Evolutionary conservation across 2,888 invertebrate species (phyloP).

Genomic region (Agrotis segetum): DNA sequence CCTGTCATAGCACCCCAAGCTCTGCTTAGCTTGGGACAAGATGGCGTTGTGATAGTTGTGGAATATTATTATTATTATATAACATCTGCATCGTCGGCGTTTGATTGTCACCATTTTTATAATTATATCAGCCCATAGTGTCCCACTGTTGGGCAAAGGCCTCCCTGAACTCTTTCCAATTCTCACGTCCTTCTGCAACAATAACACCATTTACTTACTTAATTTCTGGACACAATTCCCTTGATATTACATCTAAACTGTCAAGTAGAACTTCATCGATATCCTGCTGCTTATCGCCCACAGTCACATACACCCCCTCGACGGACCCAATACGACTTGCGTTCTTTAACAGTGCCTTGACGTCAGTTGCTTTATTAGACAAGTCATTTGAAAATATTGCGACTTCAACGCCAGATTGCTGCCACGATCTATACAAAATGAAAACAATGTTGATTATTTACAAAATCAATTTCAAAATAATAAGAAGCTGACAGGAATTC

Average conservation of each 20-base stretch:
- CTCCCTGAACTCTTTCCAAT: too few species aligned
- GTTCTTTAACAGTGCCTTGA: conserved; percentile 25
- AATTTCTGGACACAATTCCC: conserved; percentile 37
- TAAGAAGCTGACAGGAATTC: too few species aligned
- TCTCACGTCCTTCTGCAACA: too few species aligned
- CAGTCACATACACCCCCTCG: conserved; percentile 45
- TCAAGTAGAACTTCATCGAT: conserved; percentile 18
- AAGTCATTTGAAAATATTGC: conserved; percentile 29
- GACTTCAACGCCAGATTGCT: conserved; percentile 40
- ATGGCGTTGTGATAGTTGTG: too few species aligned
- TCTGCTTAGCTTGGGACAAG: too few species aligned
- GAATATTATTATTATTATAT: too few species aligned
- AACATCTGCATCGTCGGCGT: too few species aligned
- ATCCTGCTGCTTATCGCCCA: conserved; percentile 23
- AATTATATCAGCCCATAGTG: too few species aligned
- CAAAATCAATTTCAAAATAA: not conserved
- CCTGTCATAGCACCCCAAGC: too few species aligned
- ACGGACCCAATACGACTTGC: conserved; percentile 26
- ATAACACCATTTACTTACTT: conserved; percentile 31
- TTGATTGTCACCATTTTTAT: too few species aligned
- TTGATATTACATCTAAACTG: conserved; percentile 37
- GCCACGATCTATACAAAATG: conserved; percentile 38
- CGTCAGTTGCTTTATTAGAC: not conserved
- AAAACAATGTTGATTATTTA: not conserved
- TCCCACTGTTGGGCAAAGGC: too few species aligned